Percentiles rank a stretch among this genome's conserved stretches.
Conservation (phyloP, 2,113 vertebrate species). For the Odocoileus hemionus region DNA sequence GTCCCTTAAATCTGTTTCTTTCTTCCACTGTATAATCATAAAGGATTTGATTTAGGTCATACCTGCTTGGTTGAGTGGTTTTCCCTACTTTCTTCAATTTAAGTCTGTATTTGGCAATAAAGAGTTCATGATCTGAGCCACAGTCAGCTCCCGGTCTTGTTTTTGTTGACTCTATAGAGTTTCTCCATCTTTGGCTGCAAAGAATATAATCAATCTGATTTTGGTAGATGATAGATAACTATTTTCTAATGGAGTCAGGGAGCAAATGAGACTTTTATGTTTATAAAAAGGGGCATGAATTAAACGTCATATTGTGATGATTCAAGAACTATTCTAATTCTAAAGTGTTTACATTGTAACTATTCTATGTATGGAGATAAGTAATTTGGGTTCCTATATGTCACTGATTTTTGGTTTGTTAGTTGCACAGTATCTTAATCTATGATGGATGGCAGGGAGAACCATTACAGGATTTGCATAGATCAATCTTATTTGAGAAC, state of each 20-base stretch:
- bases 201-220: background rate
- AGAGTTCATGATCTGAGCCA: background rate
- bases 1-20: background rate
- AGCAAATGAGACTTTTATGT: background rate
- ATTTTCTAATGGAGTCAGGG: background rate
- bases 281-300: background rate
- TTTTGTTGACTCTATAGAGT: background rate
- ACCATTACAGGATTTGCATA: background rate
- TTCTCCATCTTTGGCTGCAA: background rate
- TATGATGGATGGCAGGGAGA: background rate
- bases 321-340: background rate
- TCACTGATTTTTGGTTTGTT: background rate
- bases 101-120: background rate
- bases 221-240: background rate
- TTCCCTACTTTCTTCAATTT: background rate
- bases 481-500: background rate
- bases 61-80: background rate
- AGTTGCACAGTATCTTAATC: background rate
- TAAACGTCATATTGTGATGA: background rate
- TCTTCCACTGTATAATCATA: background rate
- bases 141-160: background rate
- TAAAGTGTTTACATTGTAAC: background rate
- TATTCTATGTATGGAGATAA: background rate
- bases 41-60: background rate
- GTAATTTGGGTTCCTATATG: background rate